Evolutionary conservation across 2,113 vertebrate species (phyloP).

Genomic region (Urocitellus parryii): DNA sequence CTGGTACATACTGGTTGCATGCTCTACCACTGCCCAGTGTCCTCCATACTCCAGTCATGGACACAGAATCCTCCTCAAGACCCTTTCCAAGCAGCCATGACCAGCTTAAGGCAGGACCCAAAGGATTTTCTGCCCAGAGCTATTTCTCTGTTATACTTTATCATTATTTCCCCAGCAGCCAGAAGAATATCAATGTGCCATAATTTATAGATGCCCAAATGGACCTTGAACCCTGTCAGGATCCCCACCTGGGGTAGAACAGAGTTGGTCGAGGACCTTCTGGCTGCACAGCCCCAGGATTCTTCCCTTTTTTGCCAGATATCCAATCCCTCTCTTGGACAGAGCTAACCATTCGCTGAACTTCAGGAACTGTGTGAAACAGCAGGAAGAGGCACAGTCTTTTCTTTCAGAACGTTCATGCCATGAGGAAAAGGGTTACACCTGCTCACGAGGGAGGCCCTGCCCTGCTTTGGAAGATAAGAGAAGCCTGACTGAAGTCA

Average conservation of each 20-base stretch:
- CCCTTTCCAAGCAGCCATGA: neutral
- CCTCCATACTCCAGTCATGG: neutral
- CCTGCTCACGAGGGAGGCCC: neutral
- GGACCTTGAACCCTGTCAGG: neutral
- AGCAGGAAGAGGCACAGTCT: neutral
- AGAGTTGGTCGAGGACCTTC: neutral
- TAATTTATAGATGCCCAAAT: neutral
- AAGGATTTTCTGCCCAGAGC: neutral
- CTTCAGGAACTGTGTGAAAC: neutral
- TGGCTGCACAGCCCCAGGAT: neutral
- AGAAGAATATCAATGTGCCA: neutral
- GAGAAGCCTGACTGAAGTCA: neutral
- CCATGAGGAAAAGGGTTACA: no score
- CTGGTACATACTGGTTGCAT: fast-evolving
- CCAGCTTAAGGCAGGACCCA: neutral
- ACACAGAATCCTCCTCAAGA: neutral
- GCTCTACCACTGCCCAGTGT: fast-evolving
- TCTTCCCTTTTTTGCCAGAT: neutral
- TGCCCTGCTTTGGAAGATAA: neutral
- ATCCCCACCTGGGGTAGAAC: neutral
- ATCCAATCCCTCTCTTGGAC: fast-evolving
- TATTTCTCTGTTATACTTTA: no score
- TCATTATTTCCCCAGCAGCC: no score
- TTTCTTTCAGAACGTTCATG: neutral
- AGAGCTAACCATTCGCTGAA: neutral